These are phyloP conservation scores for Peucedramus taeniatus DNA, from an alignment of 2,113 vertebrate genomes.

Conservation along the genomic window DNA sequence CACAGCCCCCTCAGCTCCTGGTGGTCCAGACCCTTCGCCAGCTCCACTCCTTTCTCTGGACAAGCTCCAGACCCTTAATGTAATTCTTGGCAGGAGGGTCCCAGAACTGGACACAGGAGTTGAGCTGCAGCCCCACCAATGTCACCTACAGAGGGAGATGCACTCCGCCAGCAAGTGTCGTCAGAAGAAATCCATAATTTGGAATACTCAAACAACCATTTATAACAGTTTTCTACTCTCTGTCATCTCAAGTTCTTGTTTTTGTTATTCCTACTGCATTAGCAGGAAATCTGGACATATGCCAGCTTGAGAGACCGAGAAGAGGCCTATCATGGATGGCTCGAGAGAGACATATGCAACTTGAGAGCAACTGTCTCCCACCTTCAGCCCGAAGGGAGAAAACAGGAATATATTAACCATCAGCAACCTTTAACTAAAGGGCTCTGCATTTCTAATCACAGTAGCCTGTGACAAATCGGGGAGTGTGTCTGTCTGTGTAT, in stretches of 20 bases:
- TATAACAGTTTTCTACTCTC: background rate
- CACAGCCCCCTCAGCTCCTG: background rate
- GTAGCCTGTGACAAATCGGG: background rate
- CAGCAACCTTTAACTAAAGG: conserved; percentile 1
- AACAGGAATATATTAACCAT: conserved; percentile 19
- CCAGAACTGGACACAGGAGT: background rate
- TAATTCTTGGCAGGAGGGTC: too few relatives aligned
- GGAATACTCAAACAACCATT: background rate
- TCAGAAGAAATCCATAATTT: background rate
- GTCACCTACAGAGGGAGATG: background rate
- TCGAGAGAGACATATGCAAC: background rate
- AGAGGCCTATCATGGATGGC: background rate
- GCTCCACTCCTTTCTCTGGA: background rate
- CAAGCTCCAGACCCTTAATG: background rate
- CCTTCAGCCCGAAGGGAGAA: conserved; percentile 4
- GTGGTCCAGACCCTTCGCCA: background rate
- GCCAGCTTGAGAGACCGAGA: conserved; percentile 27
- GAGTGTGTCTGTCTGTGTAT: background rate
- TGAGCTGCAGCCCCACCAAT: background rate
- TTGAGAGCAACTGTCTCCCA: conserved; percentile 40
- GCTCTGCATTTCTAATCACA: background rate
- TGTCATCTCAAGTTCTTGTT: conserved; percentile 29
- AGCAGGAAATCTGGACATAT: conserved; percentile 39
- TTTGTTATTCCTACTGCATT: conserved; percentile 1
- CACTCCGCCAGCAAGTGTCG: background rate